These are phyloP conservation scores for Pseudorhombus dupliciocellatus DNA, from an alignment of 2,113 vertebrate species.

Conservation along the genomic window DNA sequence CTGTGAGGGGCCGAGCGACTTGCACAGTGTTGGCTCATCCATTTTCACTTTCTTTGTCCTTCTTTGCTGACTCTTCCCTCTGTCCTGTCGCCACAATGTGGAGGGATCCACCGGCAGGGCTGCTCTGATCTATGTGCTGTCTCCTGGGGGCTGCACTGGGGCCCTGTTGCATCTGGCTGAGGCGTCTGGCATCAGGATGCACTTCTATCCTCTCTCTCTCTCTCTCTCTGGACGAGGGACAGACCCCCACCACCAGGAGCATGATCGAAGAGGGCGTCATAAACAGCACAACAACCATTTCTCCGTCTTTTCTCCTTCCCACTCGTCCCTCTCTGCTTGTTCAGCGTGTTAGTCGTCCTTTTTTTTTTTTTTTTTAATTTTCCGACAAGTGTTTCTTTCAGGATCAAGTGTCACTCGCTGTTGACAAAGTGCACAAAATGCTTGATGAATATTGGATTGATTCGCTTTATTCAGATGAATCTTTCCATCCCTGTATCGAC, in stretches of 20 bases:
- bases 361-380: background rate
- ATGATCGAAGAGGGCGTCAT: conserved; percentile 58
- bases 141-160: conserved; percentile 81
- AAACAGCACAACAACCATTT: conserved; percentile 62
- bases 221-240: conserved; percentile 84
- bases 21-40: conserved; percentile 25
- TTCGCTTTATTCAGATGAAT: conserved; percentile 62
- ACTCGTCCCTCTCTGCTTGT: conserved; percentile 1
- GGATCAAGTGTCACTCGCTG: conserved; percentile 41
- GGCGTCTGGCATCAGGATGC: conserved; percentile 64
- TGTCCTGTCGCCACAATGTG: conserved; percentile 74
- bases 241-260: conserved; percentile 82
- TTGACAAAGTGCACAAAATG: conserved; percentile 44
- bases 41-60: background rate
- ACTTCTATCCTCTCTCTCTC: conserved; percentile 45
- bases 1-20: conserved; percentile 5
- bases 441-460: conserved; percentile 65
- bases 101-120: conserved; percentile 80
- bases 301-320: background rate
- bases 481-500: conserved; percentile 49
- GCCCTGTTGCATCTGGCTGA: conserved; percentile 79
- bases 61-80: background rate
- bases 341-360: conserved; percentile 2
- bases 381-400: conserved; percentile 19
- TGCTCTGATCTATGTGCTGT: conserved; percentile 84